Evolutionary conservation across 2,113 vertebrate genomes (phyloP).

Genomic region (Ancistrus triradiatus): DNA sequence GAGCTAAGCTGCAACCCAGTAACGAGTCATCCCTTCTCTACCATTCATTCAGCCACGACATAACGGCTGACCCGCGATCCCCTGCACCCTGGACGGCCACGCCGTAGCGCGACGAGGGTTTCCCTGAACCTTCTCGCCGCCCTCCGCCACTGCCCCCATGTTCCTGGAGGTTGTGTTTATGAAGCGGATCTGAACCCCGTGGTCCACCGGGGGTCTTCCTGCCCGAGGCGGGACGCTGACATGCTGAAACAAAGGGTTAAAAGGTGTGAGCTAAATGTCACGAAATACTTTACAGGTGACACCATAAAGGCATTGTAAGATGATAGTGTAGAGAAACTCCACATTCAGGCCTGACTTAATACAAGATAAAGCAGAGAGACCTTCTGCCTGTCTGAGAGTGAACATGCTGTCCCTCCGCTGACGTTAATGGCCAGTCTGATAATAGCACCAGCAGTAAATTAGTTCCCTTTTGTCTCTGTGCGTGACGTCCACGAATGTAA

Average conservation of each 20-base stretch:
- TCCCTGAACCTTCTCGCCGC: conserved; percentile 17
- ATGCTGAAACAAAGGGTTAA: conserved; percentile 53
- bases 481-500: too few species aligned
- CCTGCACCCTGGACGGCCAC: conserved; percentile 90
- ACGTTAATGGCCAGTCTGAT: too few species aligned
- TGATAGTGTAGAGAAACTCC: too few species aligned
- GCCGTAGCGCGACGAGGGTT: conserved; percentile 73
- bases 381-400: too few species aligned
- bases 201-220: conserved; percentile 74
- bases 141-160: conserved; percentile 42
- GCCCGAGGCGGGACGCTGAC: conserved; percentile 62
- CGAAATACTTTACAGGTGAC: too few species aligned
- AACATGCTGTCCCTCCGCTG: too few species aligned
- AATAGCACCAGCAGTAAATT: too few species aligned
- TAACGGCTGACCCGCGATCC: conserved; percentile 91
- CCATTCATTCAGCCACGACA: conserved; percentile 88
- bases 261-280: too few species aligned
- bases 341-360: too few species aligned
- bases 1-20: conserved; percentile 78
- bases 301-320: too few species aligned
- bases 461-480: too few species aligned
- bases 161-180: conserved; percentile 77
- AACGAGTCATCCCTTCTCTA: conserved; percentile 85
- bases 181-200: conserved; percentile 92
- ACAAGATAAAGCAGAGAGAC: too few species aligned